Conservation (phyloP, 2,797 vertebrate genomes). For the Sebastes steindachneri region DNA sequence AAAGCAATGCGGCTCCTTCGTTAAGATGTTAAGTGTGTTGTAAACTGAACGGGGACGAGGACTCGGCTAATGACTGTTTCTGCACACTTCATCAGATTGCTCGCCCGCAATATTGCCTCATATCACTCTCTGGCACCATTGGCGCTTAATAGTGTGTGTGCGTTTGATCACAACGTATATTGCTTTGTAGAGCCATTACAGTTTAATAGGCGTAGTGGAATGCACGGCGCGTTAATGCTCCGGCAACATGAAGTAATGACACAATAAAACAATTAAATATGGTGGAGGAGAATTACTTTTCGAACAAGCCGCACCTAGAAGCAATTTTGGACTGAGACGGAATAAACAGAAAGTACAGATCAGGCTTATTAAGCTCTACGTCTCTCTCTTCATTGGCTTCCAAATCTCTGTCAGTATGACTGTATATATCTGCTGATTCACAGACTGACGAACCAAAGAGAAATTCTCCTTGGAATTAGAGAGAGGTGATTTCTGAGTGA, state of each 20-base stretch:
- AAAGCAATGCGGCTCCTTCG: constrained; percentile 42
- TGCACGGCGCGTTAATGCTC: constrained; percentile 67
- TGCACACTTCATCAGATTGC: constrained; percentile 80
- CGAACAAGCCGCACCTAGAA: constrained; percentile 68
- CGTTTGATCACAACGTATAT: constrained; percentile 61
- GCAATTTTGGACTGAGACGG: constrained; percentile 68
- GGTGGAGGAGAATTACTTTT: constrained; percentile 75
- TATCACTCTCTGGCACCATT: constrained; percentile 68
- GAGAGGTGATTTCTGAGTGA: constrained; percentile 14
- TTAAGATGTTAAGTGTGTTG: constrained; percentile 66
- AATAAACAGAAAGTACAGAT: constrained; percentile 69
- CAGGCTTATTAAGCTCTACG: constrained; percentile 58
- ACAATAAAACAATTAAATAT: constrained; percentile 84
- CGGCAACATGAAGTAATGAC: constrained; percentile 76
- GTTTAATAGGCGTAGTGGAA: constrained; percentile 79
- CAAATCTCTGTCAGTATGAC: neutral
- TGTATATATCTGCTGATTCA: constrained; percentile 52
- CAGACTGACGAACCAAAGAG: constrained; percentile 10
- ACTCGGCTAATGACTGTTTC: constrained; percentile 74
- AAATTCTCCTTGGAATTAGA: constrained; percentile 34
- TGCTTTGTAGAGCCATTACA: constrained; percentile 76
- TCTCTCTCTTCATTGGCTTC: constrained; percentile 7
- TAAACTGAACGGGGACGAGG: constrained; percentile 62
- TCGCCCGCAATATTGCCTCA: constrained; percentile 69
- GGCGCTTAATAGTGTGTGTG: constrained; percentile 70